Percentiles rank a stretch among this genome's conserved stretches.
Conservation (phyloP, 2,113 vertebrate genomes). For the Grus americana region DNA sequence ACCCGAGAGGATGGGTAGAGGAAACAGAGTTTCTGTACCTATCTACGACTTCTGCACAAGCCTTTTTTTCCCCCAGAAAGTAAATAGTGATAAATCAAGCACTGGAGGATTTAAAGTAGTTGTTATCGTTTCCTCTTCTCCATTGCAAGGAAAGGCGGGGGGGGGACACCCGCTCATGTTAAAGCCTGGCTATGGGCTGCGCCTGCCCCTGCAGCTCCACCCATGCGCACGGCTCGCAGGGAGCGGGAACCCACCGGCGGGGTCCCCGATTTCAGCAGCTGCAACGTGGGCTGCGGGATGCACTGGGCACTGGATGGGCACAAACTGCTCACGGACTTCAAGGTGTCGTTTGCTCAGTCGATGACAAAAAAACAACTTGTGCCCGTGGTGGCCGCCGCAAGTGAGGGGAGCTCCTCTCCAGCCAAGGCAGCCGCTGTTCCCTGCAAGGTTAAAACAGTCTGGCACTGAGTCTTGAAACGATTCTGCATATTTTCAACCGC, state of each 20-base stretch:
- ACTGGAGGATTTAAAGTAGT: not conserved
- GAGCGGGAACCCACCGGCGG: not conserved
- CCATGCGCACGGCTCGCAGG: not conserved
- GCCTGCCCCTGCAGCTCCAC: conserved; percentile 4
- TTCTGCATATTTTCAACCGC: not conserved
- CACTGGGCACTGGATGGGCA: not conserved
- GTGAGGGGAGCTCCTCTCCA: not conserved
- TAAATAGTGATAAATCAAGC: not conserved
- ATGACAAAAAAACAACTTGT: not conserved
- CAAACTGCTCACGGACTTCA: not conserved
- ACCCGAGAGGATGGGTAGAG: not conserved
- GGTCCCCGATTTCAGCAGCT: not conserved
- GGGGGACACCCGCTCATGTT: not conserved
- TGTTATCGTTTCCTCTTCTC: not conserved
- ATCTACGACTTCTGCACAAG: not conserved
- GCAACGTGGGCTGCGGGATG: not conserved
- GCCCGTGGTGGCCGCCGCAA: not conserved
- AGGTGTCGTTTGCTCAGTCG: not conserved
- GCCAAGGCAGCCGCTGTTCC: not conserved
- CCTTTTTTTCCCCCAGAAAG: too few species aligned
- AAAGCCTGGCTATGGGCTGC: not conserved
- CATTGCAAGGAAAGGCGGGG: not conserved
- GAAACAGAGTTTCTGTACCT: not conserved
- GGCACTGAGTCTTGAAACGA: not conserved
- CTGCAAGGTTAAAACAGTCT: not conserved